Conservation (phyloP, 2,888 invertebrate genomes). For the Drosophila subquinaria region DNA sequence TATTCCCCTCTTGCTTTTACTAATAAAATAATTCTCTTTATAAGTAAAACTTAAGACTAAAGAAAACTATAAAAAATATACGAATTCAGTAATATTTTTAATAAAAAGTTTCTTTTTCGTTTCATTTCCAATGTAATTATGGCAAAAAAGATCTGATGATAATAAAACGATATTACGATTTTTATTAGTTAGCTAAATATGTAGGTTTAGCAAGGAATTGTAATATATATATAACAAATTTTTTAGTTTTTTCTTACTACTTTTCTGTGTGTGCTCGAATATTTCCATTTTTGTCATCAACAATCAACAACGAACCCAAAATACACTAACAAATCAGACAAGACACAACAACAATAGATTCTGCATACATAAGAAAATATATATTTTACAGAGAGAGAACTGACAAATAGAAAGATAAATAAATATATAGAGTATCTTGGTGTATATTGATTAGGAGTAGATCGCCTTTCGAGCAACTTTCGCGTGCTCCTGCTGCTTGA, state of each 20-base stretch:
- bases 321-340: constrained; percentile 33
- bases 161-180: neutral
- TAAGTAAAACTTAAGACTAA: neutral
- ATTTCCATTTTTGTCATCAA: constrained; percentile 24
- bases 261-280: neutral
- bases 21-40: neutral
- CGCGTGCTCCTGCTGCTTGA: constrained; percentile 13
- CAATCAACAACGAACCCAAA: constrained; percentile 39
- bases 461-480: neutral
- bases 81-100: neutral
- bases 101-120: neutral
- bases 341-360: constrained; percentile 9
- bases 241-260: constrained; percentile 12
- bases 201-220: constrained; percentile 8
- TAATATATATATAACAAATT: constrained; percentile 6
- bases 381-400: neutral
- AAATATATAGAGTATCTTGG: constrained; percentile 6
- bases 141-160: no score
- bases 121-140: neutral
- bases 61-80: neutral
- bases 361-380: constrained; percentile 13
- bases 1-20: no score
- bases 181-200: neutral
- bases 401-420: constrained; percentile 3
- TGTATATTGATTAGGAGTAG: neutral